These are phyloP conservation scores for Hemicrepidius hirtus DNA, from an alignment of 2,888 invertebrate genomes.

Conservation along the genomic window DNA sequence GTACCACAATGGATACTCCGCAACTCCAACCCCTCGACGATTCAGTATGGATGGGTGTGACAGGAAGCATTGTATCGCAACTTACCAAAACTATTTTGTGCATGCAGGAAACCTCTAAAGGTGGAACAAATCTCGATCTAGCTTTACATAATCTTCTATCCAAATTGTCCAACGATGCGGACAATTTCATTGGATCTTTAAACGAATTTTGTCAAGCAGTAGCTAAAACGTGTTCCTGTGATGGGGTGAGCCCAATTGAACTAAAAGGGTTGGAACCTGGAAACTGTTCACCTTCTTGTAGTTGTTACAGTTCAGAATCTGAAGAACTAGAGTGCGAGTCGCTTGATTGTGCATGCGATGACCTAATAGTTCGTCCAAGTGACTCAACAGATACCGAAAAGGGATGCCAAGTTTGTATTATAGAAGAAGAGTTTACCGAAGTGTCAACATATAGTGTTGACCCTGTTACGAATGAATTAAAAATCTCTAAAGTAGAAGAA, in stretches of 20 bases:
- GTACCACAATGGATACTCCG: background rate
- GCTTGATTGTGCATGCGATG: too few relatives aligned
- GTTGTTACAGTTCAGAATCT: too few relatives aligned
- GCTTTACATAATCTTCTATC: background rate
- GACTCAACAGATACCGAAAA: background rate
- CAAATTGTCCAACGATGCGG: background rate
- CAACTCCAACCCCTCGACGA: background rate
- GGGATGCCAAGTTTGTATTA: background rate
- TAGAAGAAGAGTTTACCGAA: constrained; percentile 7
- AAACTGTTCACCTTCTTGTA: too few relatives aligned
- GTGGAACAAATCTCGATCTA: background rate
- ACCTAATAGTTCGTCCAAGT: too few relatives aligned
- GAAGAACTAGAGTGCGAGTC: too few relatives aligned
- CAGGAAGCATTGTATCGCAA: constrained; percentile 1
- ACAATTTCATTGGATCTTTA: background rate
- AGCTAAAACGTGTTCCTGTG: too few relatives aligned
- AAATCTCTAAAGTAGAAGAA: constrained; percentile 1
- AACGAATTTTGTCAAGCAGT: constrained; percentile 8
- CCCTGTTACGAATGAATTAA: background rate
- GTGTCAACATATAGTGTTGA: background rate
- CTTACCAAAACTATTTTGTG: background rate
- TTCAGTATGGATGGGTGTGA: background rate
- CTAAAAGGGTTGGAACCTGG: too few relatives aligned
- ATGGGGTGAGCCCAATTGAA: too few relatives aligned
- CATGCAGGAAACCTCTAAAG: background rate